Conservation (phyloP, 2,888 invertebrate genomes). For the Gandaritis pyraliata region DNA sequence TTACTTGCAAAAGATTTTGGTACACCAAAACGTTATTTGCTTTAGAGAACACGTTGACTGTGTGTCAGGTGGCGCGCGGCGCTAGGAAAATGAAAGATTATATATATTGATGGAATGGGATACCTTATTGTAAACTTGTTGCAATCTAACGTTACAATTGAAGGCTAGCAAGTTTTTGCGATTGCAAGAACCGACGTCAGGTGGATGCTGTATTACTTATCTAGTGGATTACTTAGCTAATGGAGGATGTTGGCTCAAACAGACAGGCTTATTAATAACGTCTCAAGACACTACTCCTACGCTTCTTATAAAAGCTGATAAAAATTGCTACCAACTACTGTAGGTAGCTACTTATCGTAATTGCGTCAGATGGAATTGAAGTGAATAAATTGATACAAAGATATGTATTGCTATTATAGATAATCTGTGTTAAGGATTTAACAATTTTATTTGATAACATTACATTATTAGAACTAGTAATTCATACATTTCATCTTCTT, state of each 20-base stretch:
- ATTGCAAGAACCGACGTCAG: slow-evolving; percentile 26
- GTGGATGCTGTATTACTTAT: slow-evolving; percentile 35
- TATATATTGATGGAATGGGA: slow-evolving; percentile 14
- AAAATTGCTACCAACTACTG: background rate
- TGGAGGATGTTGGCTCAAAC: slow-evolving; percentile 29
- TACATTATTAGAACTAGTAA: too few species aligned
- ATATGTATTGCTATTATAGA: too few species aligned
- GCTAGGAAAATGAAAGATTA: background rate
- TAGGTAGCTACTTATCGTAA: too few species aligned
- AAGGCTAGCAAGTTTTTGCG: slow-evolving; percentile 37
- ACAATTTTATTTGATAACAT: too few species aligned
- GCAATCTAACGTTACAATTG: slow-evolving; percentile 23
- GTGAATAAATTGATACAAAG: too few species aligned
- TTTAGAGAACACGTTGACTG: background rate
- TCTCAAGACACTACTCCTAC: slow-evolving; percentile 5
- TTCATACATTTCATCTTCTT: too few species aligned
- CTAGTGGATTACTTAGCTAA: slow-evolving; percentile 38
- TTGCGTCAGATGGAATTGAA: too few species aligned
- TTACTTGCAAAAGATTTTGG: too few species aligned
- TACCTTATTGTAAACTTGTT: slow-evolving; percentile 18
- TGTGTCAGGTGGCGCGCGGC: too few species aligned
- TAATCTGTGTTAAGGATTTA: too few species aligned
- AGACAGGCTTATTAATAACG: slow-evolving; percentile 26
- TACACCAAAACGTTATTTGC: too few species aligned
- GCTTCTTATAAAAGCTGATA: slow-evolving; percentile 3